phyloP scores from a whole-genome alignment of 2,797 vertebrate genomes.

The Xyrichtys novacula region DNA sequence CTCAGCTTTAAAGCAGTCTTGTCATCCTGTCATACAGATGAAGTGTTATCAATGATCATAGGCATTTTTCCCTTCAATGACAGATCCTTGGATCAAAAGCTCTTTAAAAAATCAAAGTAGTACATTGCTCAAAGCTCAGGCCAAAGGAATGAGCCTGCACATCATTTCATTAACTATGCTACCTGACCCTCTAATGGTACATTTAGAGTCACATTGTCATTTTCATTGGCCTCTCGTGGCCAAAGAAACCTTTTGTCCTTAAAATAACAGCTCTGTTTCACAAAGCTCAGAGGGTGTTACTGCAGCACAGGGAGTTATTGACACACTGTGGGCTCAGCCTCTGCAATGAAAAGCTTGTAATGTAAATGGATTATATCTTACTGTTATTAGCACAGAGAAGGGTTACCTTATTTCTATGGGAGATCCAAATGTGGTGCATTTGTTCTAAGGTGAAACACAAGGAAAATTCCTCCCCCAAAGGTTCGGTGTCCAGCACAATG shows the following conservation, averaged over 20 bases:
- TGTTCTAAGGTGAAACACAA: neutral
- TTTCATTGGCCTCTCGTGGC: constrained; percentile 30
- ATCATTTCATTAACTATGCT: neutral
- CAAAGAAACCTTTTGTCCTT: constrained; percentile 53
- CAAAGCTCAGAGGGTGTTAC: constrained; percentile 33
- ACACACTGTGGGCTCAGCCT: constrained; percentile 36
- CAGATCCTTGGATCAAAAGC: neutral
- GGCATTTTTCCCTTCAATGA: neutral
- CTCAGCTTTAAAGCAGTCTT: neutral
- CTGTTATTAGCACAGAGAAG: constrained; percentile 42
- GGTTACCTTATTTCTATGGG: constrained; percentile 7
- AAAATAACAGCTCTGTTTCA: constrained; percentile 57
- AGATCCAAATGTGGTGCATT: constrained; percentile 6
- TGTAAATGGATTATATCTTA: constrained; percentile 50
- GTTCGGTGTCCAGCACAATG: constrained; percentile 16
- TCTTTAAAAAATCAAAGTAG: neutral
- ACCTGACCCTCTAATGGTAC: constrained; percentile 19
- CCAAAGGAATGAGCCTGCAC: neutral
- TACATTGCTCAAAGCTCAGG: neutral
- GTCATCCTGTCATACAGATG: neutral
- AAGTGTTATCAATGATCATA: neutral
- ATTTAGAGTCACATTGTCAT: constrained; percentile 26
- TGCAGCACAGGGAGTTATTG: constrained; percentile 55
- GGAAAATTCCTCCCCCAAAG: constrained; percentile 9
- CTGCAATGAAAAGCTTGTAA: constrained; percentile 48